Evolutionary conservation across 2,797 vertebrate species (phyloP).

Genomic region (Eospalax fontanierii): DNA sequence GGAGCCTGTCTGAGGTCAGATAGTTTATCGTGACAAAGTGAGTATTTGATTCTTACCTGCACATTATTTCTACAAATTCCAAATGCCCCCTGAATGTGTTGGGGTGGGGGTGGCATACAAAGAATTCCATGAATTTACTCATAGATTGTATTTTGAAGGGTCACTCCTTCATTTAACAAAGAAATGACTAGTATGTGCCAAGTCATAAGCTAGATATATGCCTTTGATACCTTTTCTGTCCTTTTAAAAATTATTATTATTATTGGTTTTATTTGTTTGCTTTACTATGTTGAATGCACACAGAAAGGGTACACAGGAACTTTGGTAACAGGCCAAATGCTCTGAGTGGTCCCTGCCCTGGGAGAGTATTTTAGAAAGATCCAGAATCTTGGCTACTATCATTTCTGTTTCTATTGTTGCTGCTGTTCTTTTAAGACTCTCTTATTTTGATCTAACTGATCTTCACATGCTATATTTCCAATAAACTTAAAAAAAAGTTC

Average conservation of each 20-base stretch:
- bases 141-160: background rate
- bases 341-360: background rate
- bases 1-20: slow-evolving; percentile 48
- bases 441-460: slow-evolving; percentile 1
- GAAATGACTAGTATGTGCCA: background rate
- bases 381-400: background rate
- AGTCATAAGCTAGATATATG: background rate
- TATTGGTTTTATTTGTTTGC: background rate
- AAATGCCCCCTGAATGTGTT: background rate
- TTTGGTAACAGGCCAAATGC: background rate
- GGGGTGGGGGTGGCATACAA: background rate
- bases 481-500: slow-evolving; percentile 35
- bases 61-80: slow-evolving; percentile 19
- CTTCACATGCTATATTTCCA: slow-evolving; percentile 10
- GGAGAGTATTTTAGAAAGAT: background rate
- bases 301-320: background rate
- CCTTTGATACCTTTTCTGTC: background rate
- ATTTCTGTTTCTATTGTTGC: slow-evolving; percentile 2
- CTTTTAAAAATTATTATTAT: too few relatives aligned
- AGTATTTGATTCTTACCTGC: slow-evolving; percentile 55
- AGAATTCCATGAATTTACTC: background rate
- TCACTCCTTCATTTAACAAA: background rate
- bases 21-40: background rate
- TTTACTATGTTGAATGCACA: background rate
- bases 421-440: background rate